Conservation (phyloP, 2,888 invertebrate genomes). For the Ochlodes sylvanus region DNA sequence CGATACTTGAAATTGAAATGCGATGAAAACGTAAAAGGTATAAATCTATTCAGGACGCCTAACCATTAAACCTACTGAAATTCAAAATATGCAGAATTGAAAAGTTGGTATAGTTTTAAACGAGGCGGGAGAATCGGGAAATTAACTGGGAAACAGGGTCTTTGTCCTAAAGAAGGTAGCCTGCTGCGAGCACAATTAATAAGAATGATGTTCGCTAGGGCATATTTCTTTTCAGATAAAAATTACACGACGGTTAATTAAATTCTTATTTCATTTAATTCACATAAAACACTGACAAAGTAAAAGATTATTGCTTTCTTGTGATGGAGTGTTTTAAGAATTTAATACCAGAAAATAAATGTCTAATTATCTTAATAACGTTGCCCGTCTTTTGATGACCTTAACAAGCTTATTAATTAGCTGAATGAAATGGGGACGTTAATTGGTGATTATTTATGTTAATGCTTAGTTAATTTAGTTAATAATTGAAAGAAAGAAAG, state of each 20-base stretch:
- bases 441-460: background rate
- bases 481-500: too few relatives aligned
- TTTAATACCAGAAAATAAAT: background rate
- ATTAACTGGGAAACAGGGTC: conserved; percentile 34
- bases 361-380: conserved; percentile 3
- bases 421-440: background rate
- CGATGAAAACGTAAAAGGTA: background rate
- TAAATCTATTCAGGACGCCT: conserved; percentile 13
- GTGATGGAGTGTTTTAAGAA: background rate
- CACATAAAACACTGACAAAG: background rate
- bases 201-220: conserved; percentile 29
- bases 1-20: background rate
- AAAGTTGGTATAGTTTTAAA: conserved; percentile 32
- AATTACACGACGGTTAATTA: conserved; percentile 12
- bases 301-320: background rate
- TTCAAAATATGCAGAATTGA: conserved; percentile 18
- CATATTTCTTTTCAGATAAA: conserved; percentile 23
- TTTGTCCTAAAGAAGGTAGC: conserved; percentile 34
- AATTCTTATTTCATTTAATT: background rate
- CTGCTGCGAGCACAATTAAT: conserved; percentile 33
- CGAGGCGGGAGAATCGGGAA: conserved; percentile 30
- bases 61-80: conserved; percentile 17
- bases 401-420: background rate
- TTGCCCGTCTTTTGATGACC: background rate
- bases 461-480: too few relatives aligned